phyloP scores from a whole-genome alignment of 2,888 invertebrate species.

The Epistrophe grossulariae region DNA sequence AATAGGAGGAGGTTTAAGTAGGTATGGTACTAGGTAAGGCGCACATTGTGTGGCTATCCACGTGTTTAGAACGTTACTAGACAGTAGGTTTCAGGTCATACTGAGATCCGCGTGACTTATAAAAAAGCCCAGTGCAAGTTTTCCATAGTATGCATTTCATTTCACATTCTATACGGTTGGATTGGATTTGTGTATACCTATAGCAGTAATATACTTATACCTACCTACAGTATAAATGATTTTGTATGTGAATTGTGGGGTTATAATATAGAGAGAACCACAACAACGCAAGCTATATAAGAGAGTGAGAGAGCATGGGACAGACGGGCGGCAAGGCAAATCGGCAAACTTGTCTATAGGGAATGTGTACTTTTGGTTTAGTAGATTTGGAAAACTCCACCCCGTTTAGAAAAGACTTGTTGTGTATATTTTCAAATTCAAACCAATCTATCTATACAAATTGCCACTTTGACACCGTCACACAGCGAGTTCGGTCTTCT shows the following conservation, averaged over 20 bases:
- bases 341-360: constrained; percentile 42
- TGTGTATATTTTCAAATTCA: constrained; percentile 54
- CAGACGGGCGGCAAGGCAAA: constrained; percentile 10
- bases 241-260: constrained; percentile 36
- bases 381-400: constrained; percentile 72
- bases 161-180: constrained; percentile 61
- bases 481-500: constrained; percentile 50
- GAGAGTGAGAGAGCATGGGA: constrained; percentile 55
- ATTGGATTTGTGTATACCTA: constrained; percentile 33
- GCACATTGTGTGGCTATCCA: constrained; percentile 78
- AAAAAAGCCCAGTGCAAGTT: constrained; percentile 74
- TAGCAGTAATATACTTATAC: neutral
- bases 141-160: constrained; percentile 69
- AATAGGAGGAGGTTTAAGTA: constrained; percentile 34
- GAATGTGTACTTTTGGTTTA: constrained; percentile 47
- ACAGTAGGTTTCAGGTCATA: constrained; percentile 83
- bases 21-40: constrained; percentile 8
- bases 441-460: constrained; percentile 55
- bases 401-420: constrained; percentile 73
- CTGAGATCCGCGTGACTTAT: constrained; percentile 83
- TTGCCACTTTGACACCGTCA: constrained; percentile 54
- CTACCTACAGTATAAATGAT: constrained; percentile 3
- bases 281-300: constrained; percentile 42
- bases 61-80: constrained; percentile 83
- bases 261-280: constrained; percentile 43